These are phyloP conservation scores for Thumatha senex DNA, from an alignment of 2,888 invertebrate genomes.

Conservation along the genomic window DNA sequence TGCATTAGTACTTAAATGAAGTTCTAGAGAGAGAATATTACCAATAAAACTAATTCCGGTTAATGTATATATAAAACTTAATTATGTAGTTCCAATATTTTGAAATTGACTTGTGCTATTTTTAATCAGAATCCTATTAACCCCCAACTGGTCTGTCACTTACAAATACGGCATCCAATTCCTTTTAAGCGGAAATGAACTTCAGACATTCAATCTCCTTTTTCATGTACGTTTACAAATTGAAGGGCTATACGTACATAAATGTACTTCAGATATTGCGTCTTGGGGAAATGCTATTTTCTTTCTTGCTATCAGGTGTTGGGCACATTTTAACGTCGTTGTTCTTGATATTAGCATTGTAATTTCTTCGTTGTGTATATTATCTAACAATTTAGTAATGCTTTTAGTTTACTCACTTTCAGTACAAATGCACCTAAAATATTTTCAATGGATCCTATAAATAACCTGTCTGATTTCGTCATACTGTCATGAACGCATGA, in stretches of 20 bases:
- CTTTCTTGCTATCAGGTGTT: background rate
- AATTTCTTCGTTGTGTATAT: background rate
- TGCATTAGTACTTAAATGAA: no score
- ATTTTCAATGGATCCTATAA: constrained; percentile 30
- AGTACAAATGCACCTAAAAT: constrained; percentile 34
- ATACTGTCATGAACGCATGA: constrained; percentile 32
- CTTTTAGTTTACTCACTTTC: constrained; percentile 6
- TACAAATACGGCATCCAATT: constrained; percentile 19
- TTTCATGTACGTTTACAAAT: constrained; percentile 22
- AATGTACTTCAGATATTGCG: background rate
- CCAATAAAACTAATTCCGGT: no score
- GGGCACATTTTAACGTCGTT: no score
- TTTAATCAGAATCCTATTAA: constrained; percentile 22
- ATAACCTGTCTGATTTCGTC: constrained; percentile 42
- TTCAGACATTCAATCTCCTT: constrained; percentile 30
- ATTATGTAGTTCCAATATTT: no score
- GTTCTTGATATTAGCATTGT: no score
- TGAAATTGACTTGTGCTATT: no score
- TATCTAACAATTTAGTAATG: constrained; percentile 1
- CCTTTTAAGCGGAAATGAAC: constrained; percentile 49
- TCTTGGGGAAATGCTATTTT: background rate
- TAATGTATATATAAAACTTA: no score
- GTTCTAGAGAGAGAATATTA: no score
- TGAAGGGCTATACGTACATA: no score
- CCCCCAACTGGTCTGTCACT: constrained; percentile 45